A percentile compares a stretch with the other conserved stretches of the same genome.
Conservation (phyloP, 2,113 vertebrate genomes). For the Myotis davidii region DNA sequence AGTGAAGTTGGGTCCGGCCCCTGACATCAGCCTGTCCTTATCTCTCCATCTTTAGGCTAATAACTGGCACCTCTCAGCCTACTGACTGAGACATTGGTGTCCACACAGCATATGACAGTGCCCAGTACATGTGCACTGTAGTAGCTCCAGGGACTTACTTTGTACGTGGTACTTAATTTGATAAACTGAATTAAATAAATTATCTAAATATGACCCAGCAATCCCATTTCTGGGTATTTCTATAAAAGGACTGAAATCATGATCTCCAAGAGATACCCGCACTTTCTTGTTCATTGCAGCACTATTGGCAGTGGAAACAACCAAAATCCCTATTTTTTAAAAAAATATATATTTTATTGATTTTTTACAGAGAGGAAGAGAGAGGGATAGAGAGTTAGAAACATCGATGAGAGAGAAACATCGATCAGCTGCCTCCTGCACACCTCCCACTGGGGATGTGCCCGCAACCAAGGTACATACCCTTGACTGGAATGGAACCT, state of each 20-base stretch:
- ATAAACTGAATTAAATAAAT: background rate
- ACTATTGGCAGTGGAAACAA: background rate
- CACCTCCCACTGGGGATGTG: too few relatives aligned
- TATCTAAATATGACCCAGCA: background rate
- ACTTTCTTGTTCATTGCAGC: background rate
- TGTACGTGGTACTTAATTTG: background rate
- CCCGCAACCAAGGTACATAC: too few relatives aligned
- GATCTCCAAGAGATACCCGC: background rate
- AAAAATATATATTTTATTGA: too few relatives aligned
- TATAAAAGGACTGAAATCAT: background rate
- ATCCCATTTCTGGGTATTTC: background rate
- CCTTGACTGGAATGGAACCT: too few relatives aligned
- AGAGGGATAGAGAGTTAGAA: too few relatives aligned
- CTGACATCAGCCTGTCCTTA: background rate
- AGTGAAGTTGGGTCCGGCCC: background rate
- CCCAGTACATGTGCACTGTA: background rate
- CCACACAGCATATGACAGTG: background rate
- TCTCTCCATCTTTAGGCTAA: background rate
- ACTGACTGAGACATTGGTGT: background rate
- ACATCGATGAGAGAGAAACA: too few relatives aligned
- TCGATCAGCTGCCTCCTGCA: too few relatives aligned
- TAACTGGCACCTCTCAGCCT: background rate
- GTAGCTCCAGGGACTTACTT: background rate
- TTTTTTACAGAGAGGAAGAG: too few relatives aligned
- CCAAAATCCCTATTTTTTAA: background rate